These are phyloP conservation scores for Lepus europaeus DNA, from an alignment of 2,113 vertebrate genomes.

Conservation along the genomic window DNA sequence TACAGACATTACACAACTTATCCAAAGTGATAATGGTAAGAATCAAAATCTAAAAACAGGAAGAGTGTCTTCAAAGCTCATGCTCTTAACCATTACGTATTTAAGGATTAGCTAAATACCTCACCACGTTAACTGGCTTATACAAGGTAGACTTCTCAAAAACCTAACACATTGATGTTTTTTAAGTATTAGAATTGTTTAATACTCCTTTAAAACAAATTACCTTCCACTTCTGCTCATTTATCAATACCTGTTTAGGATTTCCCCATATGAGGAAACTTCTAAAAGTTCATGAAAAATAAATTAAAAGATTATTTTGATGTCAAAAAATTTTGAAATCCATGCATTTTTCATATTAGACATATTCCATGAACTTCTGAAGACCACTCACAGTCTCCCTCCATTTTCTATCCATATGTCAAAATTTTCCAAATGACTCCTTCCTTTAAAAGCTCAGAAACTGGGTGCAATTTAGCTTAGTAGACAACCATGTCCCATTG, in stretches of 20 bases:
- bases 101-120: background rate
- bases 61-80: background rate
- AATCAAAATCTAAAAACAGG: background rate
- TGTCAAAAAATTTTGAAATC: too few species aligned
- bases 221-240: background rate
- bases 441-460: constrained; percentile 25
- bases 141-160: background rate
- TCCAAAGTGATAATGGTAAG: background rate
- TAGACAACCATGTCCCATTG: too few species aligned
- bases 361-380: too few species aligned
- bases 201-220: background rate
- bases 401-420: background rate
- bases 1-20: background rate
- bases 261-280: background rate
- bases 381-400: background rate
- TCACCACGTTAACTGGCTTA: background rate
- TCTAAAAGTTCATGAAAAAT: too few species aligned
- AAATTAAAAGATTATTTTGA: too few species aligned
- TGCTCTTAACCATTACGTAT: background rate
- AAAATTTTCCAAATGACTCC: background rate
- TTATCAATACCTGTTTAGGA: background rate
- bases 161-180: background rate
- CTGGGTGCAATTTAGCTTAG: background rate
- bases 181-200: background rate
- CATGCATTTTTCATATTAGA: too few species aligned